Evolutionary conservation across 2,113 vertebrate species (phyloP).

Genomic region (Nanorana parkeri): DNA sequence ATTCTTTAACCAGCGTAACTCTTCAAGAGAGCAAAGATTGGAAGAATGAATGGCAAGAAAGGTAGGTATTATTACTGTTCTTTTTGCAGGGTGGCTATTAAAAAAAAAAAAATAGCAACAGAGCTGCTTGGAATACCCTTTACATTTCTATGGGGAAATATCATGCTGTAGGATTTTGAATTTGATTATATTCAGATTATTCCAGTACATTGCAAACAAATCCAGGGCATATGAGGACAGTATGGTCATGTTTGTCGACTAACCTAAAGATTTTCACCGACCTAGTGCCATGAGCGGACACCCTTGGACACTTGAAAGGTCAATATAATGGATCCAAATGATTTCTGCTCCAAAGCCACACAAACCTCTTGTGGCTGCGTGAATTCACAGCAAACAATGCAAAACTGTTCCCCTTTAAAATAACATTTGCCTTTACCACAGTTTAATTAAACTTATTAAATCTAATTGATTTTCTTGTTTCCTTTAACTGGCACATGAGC

Average conservation of each 20-base stretch:
- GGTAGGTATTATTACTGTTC: too few relatives aligned
- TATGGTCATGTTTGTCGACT: not conserved
- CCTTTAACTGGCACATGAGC: not conserved
- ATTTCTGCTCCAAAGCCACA: conserved; percentile 26
- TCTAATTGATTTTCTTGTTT: conserved; percentile 24
- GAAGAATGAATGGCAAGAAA: too few relatives aligned
- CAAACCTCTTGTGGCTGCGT: not conserved
- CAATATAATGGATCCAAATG: conserved; percentile 11
- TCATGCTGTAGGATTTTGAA: too few relatives aligned
- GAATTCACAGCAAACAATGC: not conserved
- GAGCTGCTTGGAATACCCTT: too few relatives aligned
- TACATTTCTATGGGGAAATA: too few relatives aligned
- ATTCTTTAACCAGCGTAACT: too few relatives aligned
- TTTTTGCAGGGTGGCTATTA: too few relatives aligned
- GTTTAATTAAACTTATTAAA: conserved; percentile 42
- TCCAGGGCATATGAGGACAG: not conserved
- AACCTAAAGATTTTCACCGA: not conserved
- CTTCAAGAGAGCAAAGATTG: too few relatives aligned
- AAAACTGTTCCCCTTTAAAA: conserved; percentile 10
- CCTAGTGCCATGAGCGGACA: not conserved
- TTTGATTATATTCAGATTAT: too few relatives aligned
- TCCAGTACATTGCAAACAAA: too few relatives aligned
- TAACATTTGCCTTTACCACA: conserved; percentile 6
- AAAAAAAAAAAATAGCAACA: too few relatives aligned
- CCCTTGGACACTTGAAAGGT: not conserved